Evolutionary conservation across 2,888 invertebrate genomes (phyloP).

Genomic region (Lepidochrysops patricia): DNA sequence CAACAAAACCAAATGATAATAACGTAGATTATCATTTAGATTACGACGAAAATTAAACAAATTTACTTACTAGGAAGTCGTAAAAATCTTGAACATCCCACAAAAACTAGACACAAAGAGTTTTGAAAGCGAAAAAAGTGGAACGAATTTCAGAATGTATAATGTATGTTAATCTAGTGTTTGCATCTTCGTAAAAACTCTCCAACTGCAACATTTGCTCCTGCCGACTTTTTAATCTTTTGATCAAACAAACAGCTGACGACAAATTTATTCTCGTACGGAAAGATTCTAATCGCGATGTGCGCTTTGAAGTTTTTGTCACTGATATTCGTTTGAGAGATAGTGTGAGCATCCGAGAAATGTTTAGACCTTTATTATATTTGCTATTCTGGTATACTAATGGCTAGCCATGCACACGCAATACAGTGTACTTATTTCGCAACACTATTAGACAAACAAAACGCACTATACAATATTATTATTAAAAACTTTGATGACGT

Average conservation of each 20-base stretch:
- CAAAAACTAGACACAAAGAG: constrained; percentile 1
- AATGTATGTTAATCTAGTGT: constrained; percentile 22
- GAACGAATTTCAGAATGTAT: constrained; percentile 18
- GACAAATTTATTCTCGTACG: constrained; percentile 65
- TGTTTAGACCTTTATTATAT: neutral
- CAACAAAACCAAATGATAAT: no score
- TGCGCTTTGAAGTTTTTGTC: constrained; percentile 36
- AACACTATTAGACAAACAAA: no score
- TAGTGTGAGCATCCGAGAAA: neutral
- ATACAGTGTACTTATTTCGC: no score
- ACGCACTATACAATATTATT: no score
- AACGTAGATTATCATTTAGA: no score
- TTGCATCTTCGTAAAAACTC: constrained; percentile 28
- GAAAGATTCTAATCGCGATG: constrained; percentile 52
- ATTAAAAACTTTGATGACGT: no score
- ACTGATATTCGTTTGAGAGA: constrained; percentile 15
- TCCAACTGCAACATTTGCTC: constrained; percentile 43
- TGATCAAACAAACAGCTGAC: constrained; percentile 60
- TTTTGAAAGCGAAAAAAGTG: constrained; percentile 11
- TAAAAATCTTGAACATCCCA: neutral
- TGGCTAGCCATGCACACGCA: no score
- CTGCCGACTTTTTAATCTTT: constrained; percentile 58
- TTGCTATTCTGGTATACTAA: neutral
- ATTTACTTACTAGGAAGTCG: neutral
- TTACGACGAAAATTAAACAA: no score